Base-by-base conservation (phyloP, 1,140 invertebrate species). In the Tenebrio molitor region DNA sequence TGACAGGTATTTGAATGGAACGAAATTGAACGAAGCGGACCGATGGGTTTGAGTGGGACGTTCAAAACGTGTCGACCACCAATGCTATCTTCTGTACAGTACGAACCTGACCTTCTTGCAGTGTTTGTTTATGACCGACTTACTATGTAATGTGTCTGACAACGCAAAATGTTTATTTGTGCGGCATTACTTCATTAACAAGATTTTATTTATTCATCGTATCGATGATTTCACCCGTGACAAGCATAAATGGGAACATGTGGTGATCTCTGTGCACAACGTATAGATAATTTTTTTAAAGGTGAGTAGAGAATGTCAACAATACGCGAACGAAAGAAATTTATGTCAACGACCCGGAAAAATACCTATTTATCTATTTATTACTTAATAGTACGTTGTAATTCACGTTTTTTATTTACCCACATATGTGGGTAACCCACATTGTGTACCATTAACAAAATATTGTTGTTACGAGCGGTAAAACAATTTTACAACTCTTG, bases 31-130 rank as follows among this genome's bases (percentile, higher is more conserved):
- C 58, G 23, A 33, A 23, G 7, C 58, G 19, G 23, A 29, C 14
- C 36, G 36, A 39, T 36, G 7, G 1, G 4, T 65, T 34, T 34
- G 25, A 39, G 62, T 65, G 62, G 62, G 62, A 65, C n/a, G 62
- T 65, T 65, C 62, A 65, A 65, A 39, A 39, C 36, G 12, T 39
- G 36, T 39, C 6, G 36, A 46, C 39, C 29, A 23, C 17, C 21
- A 12, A 4, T 17, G 41, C 33, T 41, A 39, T 41, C 34, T 64
- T 23, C 71, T 23, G 10, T 64, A 16, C 67, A 73, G 66, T 73
- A 42, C 67, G 67, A 74, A 63, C 67, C 73, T 74, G 73, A 74
- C 73, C 73, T 74, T 73, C 72, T 63, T 39, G 44, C 41, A 44
- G 64, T 33, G 71, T 58, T 42, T 53, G 34, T 50, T 72, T 72